Percentiles rank a stretch among this genome's conserved stretches.
Conservation (phyloP, 2,113 vertebrate genomes). For the Nematolebias whitei region DNA sequence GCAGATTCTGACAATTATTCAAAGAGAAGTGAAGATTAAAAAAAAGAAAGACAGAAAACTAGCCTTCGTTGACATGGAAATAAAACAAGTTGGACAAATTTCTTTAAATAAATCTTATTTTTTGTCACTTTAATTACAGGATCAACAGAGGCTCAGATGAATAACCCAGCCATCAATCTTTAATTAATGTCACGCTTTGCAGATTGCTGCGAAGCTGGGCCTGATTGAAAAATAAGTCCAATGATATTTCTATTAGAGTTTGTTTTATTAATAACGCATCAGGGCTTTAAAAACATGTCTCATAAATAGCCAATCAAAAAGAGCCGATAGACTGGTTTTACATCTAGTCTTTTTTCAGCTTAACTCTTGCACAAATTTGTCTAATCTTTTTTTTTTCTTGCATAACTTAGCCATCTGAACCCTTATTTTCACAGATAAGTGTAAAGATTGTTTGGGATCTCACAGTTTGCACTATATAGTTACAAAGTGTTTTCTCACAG, state of each 20-base stretch:
- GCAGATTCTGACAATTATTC: conserved; percentile 49
- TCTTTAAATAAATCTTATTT: conserved; percentile 81
- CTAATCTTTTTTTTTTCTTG: conserved; percentile 64
- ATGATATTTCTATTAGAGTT: conserved; percentile 87
- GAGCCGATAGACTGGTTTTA: conserved; percentile 70
- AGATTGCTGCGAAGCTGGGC: conserved; percentile 77
- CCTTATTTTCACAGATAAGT: conserved; percentile 16
- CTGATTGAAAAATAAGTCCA: conserved; percentile 85
- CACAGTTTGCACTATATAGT: too few relatives aligned
- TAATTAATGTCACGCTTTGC: conserved; percentile 85
- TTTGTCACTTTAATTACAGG: conserved; percentile 85
- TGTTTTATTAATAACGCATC: conserved; percentile 85
- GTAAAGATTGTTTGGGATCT: too few relatives aligned
- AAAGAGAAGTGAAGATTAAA: not conserved
- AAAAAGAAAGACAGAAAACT: conserved; percentile 65
- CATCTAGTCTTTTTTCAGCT: conserved; percentile 48
- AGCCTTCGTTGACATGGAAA: conserved; percentile 66
- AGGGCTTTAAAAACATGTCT: conserved; percentile 81
- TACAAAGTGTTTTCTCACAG: too few relatives aligned
- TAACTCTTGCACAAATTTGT: conserved; percentile 37
- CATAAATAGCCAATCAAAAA: conserved; percentile 72
- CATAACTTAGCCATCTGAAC: conserved; percentile 51
- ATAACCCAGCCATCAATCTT: conserved; percentile 81
- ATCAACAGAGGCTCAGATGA: conserved; percentile 81
- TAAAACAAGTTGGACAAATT: conserved; percentile 79